phyloP scores from a whole-genome alignment of 2,797 vertebrate species.

The Capromys pilorides region DNA sequence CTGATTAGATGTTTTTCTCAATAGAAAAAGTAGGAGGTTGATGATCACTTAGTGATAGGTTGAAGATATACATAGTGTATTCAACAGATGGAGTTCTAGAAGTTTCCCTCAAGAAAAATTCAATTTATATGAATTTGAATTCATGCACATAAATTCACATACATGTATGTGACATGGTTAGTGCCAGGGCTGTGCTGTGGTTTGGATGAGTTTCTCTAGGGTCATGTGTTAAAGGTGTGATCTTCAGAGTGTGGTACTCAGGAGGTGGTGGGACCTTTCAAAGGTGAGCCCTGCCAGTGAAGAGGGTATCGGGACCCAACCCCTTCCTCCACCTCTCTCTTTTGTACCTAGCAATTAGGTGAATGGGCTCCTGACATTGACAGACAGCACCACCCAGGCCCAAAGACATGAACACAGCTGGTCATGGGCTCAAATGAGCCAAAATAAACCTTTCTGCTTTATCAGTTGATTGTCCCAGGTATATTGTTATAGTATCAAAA shows the following conservation, averaged over 20 bases:
- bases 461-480: neutral
- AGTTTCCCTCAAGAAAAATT: neutral
- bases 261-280: neutral
- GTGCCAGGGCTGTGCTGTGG: neutral
- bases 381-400: neutral
- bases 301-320: neutral
- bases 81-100: constrained; percentile 21
- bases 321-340: neutral
- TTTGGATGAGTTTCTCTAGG: neutral
- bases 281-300: neutral
- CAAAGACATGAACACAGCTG: neutral
- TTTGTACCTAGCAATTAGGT: neutral
- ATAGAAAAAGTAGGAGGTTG: neutral
- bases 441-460: neutral
- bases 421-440: neutral
- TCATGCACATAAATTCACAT: neutral
- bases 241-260: no score
- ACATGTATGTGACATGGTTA: neutral
- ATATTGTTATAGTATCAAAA: neutral
- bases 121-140: neutral
- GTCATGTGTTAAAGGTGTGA: neutral
- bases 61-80: constrained; percentile 6
- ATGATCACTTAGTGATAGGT: neutral
- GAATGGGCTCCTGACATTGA: neutral
- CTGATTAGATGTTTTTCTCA: constrained; percentile 13